Evolutionary conservation across 2,797 vertebrate species (phyloP).

Genomic region (Melanotaenia maccullochi): DNA sequence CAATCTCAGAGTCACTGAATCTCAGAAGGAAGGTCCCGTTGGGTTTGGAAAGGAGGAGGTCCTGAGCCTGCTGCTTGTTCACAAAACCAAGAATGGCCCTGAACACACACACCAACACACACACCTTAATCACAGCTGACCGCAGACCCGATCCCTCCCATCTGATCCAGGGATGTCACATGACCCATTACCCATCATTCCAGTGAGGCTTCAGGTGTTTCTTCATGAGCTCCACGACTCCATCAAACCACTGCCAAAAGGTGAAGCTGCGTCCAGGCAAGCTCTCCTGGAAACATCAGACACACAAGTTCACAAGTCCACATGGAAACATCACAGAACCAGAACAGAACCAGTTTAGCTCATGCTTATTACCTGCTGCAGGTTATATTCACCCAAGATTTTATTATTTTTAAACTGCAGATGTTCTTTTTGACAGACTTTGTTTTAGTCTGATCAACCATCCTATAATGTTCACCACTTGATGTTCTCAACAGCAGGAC

Average conservation of each 20-base stretch:
- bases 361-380: too few relatives aligned
- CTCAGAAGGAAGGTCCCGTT: conserved; percentile 95
- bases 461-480: too few relatives aligned
- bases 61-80: conserved; percentile 96
- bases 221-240: conserved; percentile 96
- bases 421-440: too few relatives aligned
- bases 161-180: not conserved
- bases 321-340: too few relatives aligned
- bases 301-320: not conserved
- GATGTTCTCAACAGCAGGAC: too few relatives aligned
- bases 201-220: conserved; percentile 93
- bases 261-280: conserved; percentile 95
- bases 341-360: too few relatives aligned
- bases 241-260: conserved; percentile 99
- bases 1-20: conserved; percentile 96
- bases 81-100: conserved; percentile 96
- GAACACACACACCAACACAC: conserved; percentile 9
- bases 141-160: too few relatives aligned
- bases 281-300: conserved; percentile 85
- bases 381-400: too few relatives aligned
- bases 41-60: conserved; percentile 94
- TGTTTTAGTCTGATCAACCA: too few relatives aligned
- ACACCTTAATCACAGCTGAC: not conserved
- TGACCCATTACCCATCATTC: conserved; percentile 94
- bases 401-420: too few relatives aligned